Evolutionary conservation across 2,113 vertebrate species (phyloP).

Genomic region (Proteles cristata): DNA sequence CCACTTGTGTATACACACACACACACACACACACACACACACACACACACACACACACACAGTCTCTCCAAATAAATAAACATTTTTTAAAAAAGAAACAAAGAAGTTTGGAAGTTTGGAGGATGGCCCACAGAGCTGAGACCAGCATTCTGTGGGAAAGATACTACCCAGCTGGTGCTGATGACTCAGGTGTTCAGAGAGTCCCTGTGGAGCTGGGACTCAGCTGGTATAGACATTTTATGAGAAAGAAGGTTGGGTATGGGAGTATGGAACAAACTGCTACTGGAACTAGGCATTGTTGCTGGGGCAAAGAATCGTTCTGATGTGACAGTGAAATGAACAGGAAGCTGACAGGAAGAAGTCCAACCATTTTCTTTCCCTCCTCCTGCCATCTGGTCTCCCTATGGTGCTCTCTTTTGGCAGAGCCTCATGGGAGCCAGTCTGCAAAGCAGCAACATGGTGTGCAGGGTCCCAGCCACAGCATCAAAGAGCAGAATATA

Average conservation of each 20-base stretch:
- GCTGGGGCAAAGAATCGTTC: not conserved
- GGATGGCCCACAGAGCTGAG: not conserved
- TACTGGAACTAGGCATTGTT: not conserved
- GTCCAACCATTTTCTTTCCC: not conserved
- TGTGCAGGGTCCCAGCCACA: not conserved
- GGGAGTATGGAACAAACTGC: not conserved
- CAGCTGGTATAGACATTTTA: not conserved
- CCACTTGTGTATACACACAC: no score
- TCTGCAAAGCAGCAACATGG: not conserved
- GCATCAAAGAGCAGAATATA: not conserved
- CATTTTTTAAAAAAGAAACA: no score
- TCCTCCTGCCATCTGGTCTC: not conserved
- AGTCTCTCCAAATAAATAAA: no score
- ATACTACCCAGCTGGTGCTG: not conserved
- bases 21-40: no score
- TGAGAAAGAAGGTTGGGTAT: not conserved
- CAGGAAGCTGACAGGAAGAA: not conserved
- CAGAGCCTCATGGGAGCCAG: not conserved
- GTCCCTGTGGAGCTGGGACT: not conserved
- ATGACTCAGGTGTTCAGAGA: not conserved
- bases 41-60: no score
- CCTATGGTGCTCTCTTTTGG: not conserved
- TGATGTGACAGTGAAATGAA: not conserved
- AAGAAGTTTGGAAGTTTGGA: not conserved
- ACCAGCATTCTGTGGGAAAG: not conserved